Evolutionary conservation across 2,113 vertebrate species (phyloP), one percentile per base, ranked within the genome.

Genomic region (Laterallus jamaicensis): DNA sequence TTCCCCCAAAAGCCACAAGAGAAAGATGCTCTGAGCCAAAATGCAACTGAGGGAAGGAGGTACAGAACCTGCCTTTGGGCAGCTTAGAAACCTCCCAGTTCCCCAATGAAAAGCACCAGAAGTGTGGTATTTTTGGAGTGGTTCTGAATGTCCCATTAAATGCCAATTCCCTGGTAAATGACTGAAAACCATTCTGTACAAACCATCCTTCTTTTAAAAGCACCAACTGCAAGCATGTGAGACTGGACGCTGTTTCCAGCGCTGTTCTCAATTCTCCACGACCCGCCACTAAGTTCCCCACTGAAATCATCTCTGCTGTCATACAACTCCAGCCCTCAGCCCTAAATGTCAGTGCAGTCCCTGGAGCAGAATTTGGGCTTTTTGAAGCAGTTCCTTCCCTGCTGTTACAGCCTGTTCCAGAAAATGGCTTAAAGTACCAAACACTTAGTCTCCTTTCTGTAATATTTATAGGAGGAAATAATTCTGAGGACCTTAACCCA

Each of bases 301-400:
- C 19, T 73, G 64, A 88, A 92, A 58, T 68, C 56, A 83, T 74
- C 73, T 52, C 68, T 49, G 11, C 84, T 95, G 92, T 79, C 6
- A 74, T 37, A 25, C 20, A 83, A 9, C 56, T 92, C 88, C 90
- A 86, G 24, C n/a, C 32, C 20, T 77, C 60, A 11, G 21, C 26
- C 58, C 66, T 42, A 85, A 93, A 92, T 82, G 95, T 77, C 91
- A 94, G 16, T 21, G 56, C 66, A 90, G 80, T 50, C 88, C 79
- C 86, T 71, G 64, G 64, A 86, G 92, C 85, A 84, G 85, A 81
- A 67, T 91, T 54, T 42, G 58, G 54, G 66, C 68, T 71, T 86
- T 86, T 66, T 58, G 1, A 92, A 91, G 77, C 15, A 87, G 58
- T 76, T 79, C 76, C 31, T 86, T 95, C 93, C 92, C 89, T 39